Base-by-base conservation (phyloP, 2,797 vertebrate species). In the Trichosurus vulpecula region DNA sequence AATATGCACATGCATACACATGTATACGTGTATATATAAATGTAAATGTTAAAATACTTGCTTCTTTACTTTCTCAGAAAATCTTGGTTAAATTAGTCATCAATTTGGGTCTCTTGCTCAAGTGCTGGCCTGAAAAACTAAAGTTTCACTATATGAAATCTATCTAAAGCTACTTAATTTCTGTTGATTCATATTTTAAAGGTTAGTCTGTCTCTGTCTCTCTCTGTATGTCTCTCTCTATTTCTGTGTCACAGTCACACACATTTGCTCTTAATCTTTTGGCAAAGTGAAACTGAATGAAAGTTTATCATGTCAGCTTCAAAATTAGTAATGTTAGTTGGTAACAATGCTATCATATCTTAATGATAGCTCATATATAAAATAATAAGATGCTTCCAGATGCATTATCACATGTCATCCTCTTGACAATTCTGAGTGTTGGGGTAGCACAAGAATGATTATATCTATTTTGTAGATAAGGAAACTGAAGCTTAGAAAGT, bases 261-360 rank as follows among this genome's bases (percentile, higher is more conserved):
- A 9, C 31, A 87, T 56, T 35, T n/a, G 41, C 2, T 27, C 14
- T 30, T 61, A 22, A 51, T 13, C 4, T 95, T 94, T 19, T 52
- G 30, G 13, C 8, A 47, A 95, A 92, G 81, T 57, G 52, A 95
- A 96, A 94, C 95, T 52, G 31, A 90, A 93, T 93, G 51, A 9
- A n/a, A 51, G 95, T 97, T 92, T 25, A 47, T 94, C 74, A 91
- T 92, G 13, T 57, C 81, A 90, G 54, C 8, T 90, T 93, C 93
- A 47, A 92, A 66, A 89, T 52, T 52, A 89, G 35, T 66, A 94
- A 91, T 90, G 31, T 51, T 91, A 30, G 54, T 57, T 29, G 27
- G 35, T 19, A 25, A 53, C 9, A 22, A 47, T 6, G 30, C 6
- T 0, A 4, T 4, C 8, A 29, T 92, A 22, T 22, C 54, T 91